Evolutionary conservation across 2,797 vertebrate species (phyloP).

Genomic region (Xerus rutilus): DNA sequence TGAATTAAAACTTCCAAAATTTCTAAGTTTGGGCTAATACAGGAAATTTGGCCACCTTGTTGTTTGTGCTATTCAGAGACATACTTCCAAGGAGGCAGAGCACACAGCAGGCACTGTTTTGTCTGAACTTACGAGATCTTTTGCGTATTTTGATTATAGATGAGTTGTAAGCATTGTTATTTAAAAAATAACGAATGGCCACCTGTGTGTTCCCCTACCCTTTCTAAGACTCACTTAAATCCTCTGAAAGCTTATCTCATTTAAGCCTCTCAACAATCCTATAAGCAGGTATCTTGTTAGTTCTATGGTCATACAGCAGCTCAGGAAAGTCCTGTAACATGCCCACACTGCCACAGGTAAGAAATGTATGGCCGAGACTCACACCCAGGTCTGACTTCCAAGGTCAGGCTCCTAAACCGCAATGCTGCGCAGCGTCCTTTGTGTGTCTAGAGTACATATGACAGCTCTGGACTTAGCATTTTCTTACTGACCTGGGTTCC

Average conservation of each 20-base stretch:
- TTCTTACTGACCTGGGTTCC: slow-evolving; percentile 90
- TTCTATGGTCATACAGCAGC: neutral
- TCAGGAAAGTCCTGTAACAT: neutral
- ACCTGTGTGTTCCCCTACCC: neutral
- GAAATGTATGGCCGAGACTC: neutral
- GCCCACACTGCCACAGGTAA: neutral
- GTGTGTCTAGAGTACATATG: slow-evolving; percentile 44
- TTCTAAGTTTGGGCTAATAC: slow-evolving; percentile 29
- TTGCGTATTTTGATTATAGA: neutral
- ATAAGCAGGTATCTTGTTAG: neutral
- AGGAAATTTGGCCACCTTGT: neutral
- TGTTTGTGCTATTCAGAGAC: slow-evolving; percentile 16
- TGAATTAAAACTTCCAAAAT: slow-evolving; percentile 15
- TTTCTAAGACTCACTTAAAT: neutral
- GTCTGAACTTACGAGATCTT: slow-evolving; percentile 13
- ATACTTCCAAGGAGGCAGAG: slow-evolving; percentile 3
- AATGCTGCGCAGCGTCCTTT: neutral
- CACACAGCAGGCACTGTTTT: neutral
- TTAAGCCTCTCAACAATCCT: slow-evolving; percentile 41
- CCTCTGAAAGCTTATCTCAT: slow-evolving; percentile 43
- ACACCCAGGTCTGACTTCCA: slow-evolving; percentile 1
- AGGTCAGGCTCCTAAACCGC: neutral
- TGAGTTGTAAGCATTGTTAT: neutral
- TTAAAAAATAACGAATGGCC: slow-evolving; percentile 43
- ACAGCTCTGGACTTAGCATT: slow-evolving; percentile 68